Percentiles rank a stretch among this genome's conserved stretches.
phyloP scores from a whole-genome alignment of 2,888 invertebrate species.

The Drosophila quinaria region DNA sequence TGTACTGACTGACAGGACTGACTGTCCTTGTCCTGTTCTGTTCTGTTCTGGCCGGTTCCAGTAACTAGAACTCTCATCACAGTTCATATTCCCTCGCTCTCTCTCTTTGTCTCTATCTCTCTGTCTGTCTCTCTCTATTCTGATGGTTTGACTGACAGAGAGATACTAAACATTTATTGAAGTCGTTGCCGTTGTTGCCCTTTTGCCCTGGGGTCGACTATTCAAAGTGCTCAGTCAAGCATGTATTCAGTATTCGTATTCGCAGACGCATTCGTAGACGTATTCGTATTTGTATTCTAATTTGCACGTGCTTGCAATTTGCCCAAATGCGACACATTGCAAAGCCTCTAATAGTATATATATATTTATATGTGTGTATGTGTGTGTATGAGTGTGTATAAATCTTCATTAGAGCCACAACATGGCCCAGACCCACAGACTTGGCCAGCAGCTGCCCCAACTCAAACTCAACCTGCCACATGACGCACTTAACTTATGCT shows the following conservation, averaged over 20 bases:
- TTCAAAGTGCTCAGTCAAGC: conserved; percentile 76
- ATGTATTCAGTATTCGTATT: conserved; percentile 8
- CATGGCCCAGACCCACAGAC: conserved; percentile 5
- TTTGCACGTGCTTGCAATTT: conserved; percentile 81
- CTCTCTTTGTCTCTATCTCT: neutral
- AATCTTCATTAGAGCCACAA: conserved; percentile 74
- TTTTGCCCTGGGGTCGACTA: conserved; percentile 55
- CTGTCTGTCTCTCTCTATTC: neutral
- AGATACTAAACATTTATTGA: conserved; percentile 79
- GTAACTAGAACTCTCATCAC: neutral
- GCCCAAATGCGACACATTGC: conserved; percentile 44
- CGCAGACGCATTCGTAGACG: conserved; percentile 18
- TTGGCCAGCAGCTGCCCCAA: conserved; percentile 6
- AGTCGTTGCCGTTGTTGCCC: conserved; percentile 44
- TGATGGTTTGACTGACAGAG: conserved; percentile 19
- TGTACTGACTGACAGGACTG: conserved; percentile 56
- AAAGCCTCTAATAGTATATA: conserved; percentile 32
- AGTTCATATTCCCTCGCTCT: neutral
- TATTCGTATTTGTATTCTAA: conserved; percentile 66
- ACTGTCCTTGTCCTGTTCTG: neutral
- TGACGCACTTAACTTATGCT: conserved; percentile 72
- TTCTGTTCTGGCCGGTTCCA: neutral
- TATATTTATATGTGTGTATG: conserved; percentile 11
- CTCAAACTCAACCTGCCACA: conserved; percentile 40
- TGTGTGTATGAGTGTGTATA: conserved; percentile 46